A percentile compares a stretch with the other conserved stretches of the same genome.
phyloP scores from a whole-genome alignment of 2,888 invertebrate species.

The Drosophila mulleri region DNA sequence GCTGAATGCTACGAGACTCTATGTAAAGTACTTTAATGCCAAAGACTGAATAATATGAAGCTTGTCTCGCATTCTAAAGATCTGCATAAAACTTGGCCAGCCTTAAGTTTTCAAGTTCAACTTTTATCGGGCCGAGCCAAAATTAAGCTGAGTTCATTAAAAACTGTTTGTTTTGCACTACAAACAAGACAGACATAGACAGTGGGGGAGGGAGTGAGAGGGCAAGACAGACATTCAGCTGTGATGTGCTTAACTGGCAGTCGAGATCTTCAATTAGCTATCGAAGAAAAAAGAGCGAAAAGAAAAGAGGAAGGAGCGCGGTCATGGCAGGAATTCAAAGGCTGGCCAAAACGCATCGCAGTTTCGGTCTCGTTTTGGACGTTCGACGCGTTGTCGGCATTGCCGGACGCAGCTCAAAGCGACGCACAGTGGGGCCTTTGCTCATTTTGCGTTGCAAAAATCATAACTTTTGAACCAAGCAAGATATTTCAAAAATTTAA shows the following conservation, averaged over 20 bases:
- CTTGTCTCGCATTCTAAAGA: too few species aligned
- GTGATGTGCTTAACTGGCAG: slow-evolving; percentile 62
- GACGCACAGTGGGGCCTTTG: too few species aligned
- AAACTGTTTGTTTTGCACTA: slow-evolving; percentile 3
- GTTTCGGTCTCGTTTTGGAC: slow-evolving; percentile 52
- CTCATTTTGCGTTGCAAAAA: too few species aligned
- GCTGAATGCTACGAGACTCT: too few species aligned
- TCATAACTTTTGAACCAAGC: too few species aligned
- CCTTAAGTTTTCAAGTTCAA: too few species aligned
- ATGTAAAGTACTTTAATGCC: too few species aligned
- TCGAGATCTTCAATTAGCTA: slow-evolving; percentile 83
- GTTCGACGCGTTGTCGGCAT: slow-evolving; percentile 49
- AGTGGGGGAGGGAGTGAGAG: slow-evolving; percentile 6
- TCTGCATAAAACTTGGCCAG: too few species aligned
- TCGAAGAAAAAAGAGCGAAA: slow-evolving; percentile 56
- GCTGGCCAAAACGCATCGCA: slow-evolving; percentile 56
- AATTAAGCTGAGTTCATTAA: slow-evolving; percentile 23
- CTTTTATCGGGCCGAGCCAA: too few species aligned
- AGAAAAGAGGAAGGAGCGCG: slow-evolving; percentile 18
- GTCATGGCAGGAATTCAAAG: slow-evolving; percentile 60
- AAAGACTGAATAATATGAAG: too few species aligned
- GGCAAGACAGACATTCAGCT: slow-evolving; percentile 5
- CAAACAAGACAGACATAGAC: background rate
- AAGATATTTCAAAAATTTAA: too few species aligned
- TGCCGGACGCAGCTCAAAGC: slow-evolving; percentile 44